Base-by-base conservation (phyloP, 2,888 invertebrate species). In the Drosophila histrio region DNA sequence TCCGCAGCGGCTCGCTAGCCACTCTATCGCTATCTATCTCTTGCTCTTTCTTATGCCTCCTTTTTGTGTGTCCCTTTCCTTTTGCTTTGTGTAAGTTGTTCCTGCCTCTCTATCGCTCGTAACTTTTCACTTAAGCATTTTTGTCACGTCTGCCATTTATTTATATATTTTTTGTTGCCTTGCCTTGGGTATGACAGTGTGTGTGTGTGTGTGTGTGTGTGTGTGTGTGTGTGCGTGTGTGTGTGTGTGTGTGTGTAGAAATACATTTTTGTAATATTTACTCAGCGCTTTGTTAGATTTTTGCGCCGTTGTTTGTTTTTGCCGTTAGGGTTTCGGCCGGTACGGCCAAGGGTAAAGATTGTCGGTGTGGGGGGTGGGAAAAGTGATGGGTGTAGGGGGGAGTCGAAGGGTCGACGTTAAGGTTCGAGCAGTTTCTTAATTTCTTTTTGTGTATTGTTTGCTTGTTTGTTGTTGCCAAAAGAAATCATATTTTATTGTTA, bases 401-500 rank as follows among this genome's bases (percentile, higher is more conserved):
- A 32, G 13, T 17, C 19, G n/a, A 7, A 30, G 28, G 5, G 46
- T 30, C 7, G 41, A 30, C 32, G 38, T 56, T 54, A n/a, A n/a
- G n/a, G n/a, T 60, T 50, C 71, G 67, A 54, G 60, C 82, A 59
- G 87, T 86, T 84, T 61, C 82, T 76, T 83, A 87, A 84, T 84
- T 87, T 87, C 82, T 83, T 87, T 76, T 73, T 76, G 76, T 84
- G 72, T 77, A 79, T 65, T 77, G 57, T 64, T 59, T 50, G 46
- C 56, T 49, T 58, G 46, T 58, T 62, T 68, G 50, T 52, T 64
- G 44, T 63, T 62, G 56, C 36, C 46, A 50, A 59, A 65, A 83
- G 77, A 83, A 83, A 87, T 87, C 87, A 83, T 83, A 83, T 84
- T 87, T 87, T 83, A 83, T 83, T 83, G 85, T 87, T 87, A 83